phyloP scores from a whole-genome alignment of 2,888 invertebrate species.

The Nezara viridula region DNA sequence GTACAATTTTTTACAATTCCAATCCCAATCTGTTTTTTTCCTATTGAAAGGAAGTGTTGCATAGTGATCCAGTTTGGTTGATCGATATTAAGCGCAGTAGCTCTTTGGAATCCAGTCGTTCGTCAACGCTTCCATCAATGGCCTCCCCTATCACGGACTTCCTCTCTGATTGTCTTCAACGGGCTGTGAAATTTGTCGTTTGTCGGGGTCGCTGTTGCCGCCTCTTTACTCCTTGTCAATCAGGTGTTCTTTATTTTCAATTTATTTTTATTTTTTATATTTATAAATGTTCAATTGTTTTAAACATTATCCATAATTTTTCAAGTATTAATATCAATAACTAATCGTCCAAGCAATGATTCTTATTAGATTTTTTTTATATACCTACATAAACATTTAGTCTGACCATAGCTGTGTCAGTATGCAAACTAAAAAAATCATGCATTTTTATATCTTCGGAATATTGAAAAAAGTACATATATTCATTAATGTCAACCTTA shows the following conservation, averaged over 20 bases:
- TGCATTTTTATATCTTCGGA: no score
- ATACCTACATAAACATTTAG: no score
- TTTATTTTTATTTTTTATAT: neutral
- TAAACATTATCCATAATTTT: no score
- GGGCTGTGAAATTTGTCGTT: neutral
- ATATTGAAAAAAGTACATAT: no score
- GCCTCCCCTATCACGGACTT: neutral
- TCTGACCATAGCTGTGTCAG: no score
- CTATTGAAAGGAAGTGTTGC: neutral
- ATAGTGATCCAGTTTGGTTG: neutral
- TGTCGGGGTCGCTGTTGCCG: neutral
- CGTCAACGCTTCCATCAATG: neutral
- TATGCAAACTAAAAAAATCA: no score
- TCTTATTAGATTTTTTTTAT: no score
- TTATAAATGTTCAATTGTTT: neutral
- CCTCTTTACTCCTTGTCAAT: neutral
- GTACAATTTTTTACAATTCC: no score
- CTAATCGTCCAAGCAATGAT: no score
- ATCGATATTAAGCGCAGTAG: neutral
- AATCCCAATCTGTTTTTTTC: neutral
- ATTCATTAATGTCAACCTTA: no score
- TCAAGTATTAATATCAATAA: no score
- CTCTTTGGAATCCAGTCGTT: slow-evolving; percentile 25
- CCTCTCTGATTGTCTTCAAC: neutral
- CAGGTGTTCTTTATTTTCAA: neutral